phyloP scores from a whole-genome alignment of 2,797 vertebrate species.

The Muscicapa comitata region DNA sequence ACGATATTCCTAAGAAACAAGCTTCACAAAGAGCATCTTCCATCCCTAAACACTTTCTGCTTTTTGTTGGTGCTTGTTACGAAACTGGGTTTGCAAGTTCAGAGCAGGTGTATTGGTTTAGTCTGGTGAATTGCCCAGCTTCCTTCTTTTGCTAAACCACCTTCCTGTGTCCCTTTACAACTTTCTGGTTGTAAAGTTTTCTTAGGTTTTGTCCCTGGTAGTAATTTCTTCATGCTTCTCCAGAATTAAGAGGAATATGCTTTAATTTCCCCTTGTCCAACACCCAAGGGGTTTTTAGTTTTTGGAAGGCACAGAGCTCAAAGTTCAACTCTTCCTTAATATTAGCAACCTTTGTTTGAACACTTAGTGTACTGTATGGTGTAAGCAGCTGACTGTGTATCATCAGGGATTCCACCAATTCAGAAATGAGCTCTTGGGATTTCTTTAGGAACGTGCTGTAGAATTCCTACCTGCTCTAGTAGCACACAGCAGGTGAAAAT shows the following conservation, averaged over 20 bases:
- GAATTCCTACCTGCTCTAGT: neutral
- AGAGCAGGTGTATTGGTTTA: neutral
- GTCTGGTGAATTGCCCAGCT: neutral
- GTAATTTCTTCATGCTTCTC: neutral
- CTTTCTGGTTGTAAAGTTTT: neutral
- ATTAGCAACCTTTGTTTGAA: neutral
- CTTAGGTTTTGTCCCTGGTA: neutral
- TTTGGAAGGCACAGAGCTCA: neutral
- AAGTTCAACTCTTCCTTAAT: neutral
- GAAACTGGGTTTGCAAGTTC: neutral
- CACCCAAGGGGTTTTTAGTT: neutral
- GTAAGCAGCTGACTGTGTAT: neutral
- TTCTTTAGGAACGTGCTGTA: neutral
- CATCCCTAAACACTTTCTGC: rapidly evolving
- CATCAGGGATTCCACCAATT: neutral
- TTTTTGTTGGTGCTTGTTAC: neutral
- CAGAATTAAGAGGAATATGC: neutral
- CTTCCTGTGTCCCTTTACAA: neutral
- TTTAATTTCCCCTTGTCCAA: neutral
- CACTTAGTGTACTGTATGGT: neutral
- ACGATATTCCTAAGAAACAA: neutral
- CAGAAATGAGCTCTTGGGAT: neutral
- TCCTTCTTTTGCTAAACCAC: neutral
- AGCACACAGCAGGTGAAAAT: neutral
- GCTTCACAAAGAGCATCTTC: neutral